These are phyloP conservation scores for Cavia aperea DNA, from an alignment of 2,113 vertebrate genomes.

Conservation along the genomic window DNA sequence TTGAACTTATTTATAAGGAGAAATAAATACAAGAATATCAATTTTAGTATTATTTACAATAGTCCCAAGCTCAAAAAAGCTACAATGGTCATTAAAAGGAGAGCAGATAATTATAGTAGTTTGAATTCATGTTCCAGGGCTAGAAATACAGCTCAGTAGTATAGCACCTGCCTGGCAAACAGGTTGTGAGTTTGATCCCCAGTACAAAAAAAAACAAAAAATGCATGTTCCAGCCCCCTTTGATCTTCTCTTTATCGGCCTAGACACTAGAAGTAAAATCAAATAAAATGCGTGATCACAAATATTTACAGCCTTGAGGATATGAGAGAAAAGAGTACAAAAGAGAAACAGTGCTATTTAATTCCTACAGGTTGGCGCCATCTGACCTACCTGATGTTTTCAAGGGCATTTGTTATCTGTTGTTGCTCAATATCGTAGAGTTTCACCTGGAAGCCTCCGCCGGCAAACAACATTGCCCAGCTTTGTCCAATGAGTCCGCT, in stretches of 20 bases:
- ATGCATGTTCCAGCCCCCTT: not conserved
- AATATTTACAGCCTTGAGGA: not conserved
- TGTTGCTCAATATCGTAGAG: constrained; percentile 89
- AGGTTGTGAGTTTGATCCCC: no score
- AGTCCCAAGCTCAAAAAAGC: not conserved
- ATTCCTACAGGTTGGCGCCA: not conserved
- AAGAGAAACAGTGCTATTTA: not conserved
- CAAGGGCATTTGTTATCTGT: constrained; percentile 81
- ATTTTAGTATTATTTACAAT: not conserved
- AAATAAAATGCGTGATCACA: not conserved
- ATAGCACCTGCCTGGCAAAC: no score
- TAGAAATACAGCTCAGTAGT: no score
- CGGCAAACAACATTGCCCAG: constrained; percentile 94
- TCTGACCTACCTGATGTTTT: constrained; percentile 82
- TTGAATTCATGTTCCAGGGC: not conserved
- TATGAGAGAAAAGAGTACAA: not conserved
- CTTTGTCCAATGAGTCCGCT: constrained; percentile 94
- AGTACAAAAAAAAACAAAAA: not conserved
- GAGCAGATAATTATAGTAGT: not conserved
- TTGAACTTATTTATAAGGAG: not conserved
- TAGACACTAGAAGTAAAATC: not conserved
- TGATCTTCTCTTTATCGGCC: not conserved
- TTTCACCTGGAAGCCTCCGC: constrained; percentile 88
- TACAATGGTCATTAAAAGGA: not conserved
- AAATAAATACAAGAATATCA: not conserved